Evolutionary conservation across 30 jellyfish, hydroid and myxozoan species (phyloP).

Genomic region (Rhopilema esculentum): DNA sequence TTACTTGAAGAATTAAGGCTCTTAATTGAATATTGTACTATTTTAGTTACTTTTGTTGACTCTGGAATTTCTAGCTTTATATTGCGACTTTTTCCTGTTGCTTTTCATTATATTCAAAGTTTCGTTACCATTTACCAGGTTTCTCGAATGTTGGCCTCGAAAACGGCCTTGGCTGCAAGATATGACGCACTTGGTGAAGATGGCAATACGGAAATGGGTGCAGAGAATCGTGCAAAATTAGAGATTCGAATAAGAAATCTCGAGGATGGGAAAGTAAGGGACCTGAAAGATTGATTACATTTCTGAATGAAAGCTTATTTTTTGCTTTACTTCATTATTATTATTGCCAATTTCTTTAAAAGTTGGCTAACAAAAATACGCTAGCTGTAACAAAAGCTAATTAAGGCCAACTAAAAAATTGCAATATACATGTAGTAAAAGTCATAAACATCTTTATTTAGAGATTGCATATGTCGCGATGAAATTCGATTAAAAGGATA

Average conservation of each 20-base stretch:
- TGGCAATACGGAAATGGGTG: constrained; percentile 85
- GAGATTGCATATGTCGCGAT: too few relatives aligned
- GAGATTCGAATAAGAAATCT: constrained; percentile 83
- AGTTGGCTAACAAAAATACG: neutral
- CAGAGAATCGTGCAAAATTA: constrained; percentile 85
- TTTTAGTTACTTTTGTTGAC: too few relatives aligned
- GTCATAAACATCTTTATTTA: too few relatives aligned
- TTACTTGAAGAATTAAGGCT: too few relatives aligned
- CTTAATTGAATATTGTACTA: too few relatives aligned
- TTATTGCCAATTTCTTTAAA: neutral
- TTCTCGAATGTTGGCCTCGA: constrained; percentile 97
- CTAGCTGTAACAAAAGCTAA: neutral
- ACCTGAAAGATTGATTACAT: too few relatives aligned
- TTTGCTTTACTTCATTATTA: neutral
- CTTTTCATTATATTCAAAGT: too few relatives aligned
- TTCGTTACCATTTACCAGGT: too few relatives aligned
- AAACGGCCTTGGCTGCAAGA: constrained; percentile 92
- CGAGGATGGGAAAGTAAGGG: constrained; percentile 94
- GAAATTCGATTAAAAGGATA: too few relatives aligned
- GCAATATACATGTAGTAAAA: too few relatives aligned
- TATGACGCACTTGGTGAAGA: constrained; percentile 99
- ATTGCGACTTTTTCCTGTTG: neutral
- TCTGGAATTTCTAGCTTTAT: neutral
- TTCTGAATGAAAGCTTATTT: neutral
- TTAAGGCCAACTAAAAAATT: too few relatives aligned